Base-by-base conservation (phyloP, 2,113 vertebrate species). In the Callipepla californica region DNA sequence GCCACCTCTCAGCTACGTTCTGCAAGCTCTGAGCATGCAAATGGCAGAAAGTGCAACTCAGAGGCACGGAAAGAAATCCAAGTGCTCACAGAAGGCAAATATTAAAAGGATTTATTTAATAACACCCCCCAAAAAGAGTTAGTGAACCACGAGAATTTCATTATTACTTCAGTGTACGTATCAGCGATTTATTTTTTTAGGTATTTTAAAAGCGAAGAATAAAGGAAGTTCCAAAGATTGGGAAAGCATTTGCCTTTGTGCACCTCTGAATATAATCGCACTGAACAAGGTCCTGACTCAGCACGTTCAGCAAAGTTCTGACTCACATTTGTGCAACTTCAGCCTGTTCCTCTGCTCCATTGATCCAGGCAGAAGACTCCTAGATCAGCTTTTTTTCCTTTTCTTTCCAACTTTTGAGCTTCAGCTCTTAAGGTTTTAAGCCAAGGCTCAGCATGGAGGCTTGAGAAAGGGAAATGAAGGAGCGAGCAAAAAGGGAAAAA, bases 321-420 rank as follows among this genome's bases (percentile, higher is more conserved):
- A 47, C 47, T 68, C 79, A 53, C 81, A 85, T 9, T 80, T 82
- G 63, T 96, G 92, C 91, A 85, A 3, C 85, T 94, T 92, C 91
- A 94, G 89, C 89, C 92, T 70, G 14, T 82, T 90, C 72, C 70
- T 57, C 36, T 82, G 93, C 92, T 94, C 61, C 93, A 91, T 2
- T 93, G 96, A 94, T 92, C 84, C 92, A 68, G n/a, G 14, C 69
- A 77, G 59, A 95, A 90, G 87, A 85, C 23, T 93, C 78, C 67
- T 77, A 38, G 30, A 87, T 95, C 92, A 95, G 96, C 93, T 85
- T 62, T 87, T 75, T 57, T 38, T 44, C 11, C 11, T 11, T 20
- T 3, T 5, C 1, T 23, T 26, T 15, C 21, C 40, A 63, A 17
- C 26, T 91, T 74, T 62, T 30, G 34, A 80, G 65, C 58, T 73